Conservation (phyloP, 1,140 invertebrate genomes). For the Myzus persicae region DNA sequence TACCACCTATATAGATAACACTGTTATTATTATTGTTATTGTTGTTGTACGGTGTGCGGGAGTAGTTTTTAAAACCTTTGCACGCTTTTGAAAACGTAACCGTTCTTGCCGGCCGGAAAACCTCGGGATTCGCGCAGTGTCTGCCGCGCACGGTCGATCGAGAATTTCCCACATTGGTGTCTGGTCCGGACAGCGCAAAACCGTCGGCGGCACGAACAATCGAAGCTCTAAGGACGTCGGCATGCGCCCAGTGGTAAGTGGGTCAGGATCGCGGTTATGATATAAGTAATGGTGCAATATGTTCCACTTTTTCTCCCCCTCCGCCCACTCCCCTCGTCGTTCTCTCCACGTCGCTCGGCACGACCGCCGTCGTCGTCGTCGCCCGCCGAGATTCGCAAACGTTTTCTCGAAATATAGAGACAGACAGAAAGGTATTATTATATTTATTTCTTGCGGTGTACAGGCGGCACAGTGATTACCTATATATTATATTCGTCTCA, state of each 20-base stretch:
- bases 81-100: neutral
- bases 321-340: neutral
- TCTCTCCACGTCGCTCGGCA: neutral
- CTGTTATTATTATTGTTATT: neutral
- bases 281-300: constrained; percentile 57
- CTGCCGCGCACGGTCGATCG: neutral
- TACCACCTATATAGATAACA: neutral
- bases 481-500: neutral
- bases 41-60: neutral
- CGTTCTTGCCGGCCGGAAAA: neutral
- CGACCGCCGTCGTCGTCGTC: neutral
- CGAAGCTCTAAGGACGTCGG: constrained; percentile 43
- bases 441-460: neutral
- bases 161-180: neutral
- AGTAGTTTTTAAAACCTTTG: neutral
- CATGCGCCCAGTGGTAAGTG: constrained; percentile 52
- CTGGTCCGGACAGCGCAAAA: neutral
- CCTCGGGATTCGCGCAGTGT: neutral
- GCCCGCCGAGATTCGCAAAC: neutral
- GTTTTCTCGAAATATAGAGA: neutral
- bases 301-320: constrained; percentile 46
- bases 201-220: neutral
- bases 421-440: no score
- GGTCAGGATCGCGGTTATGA: constrained; percentile 56
- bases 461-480: no score